phyloP scores from a whole-genome alignment of 2,797 vertebrate species.

The Falco biarmicus region DNA sequence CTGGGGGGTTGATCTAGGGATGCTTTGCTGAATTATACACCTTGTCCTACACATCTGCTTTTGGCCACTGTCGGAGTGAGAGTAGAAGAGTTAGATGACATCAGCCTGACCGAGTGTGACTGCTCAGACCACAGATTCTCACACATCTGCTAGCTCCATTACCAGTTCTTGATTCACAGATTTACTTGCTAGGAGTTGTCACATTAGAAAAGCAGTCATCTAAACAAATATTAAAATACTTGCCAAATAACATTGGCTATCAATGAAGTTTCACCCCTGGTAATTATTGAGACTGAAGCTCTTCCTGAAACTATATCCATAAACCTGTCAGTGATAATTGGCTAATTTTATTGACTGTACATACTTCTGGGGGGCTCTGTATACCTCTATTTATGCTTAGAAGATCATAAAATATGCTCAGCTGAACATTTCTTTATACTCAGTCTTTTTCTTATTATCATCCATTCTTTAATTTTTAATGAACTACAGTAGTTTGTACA shows the following conservation, averaged over 20 bases:
- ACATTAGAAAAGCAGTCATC: neutral
- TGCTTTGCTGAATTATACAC: neutral
- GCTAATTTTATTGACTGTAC: neutral
- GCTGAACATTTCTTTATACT: neutral
- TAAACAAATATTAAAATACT: neutral
- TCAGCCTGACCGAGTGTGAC: neutral
- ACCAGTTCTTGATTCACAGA: neutral
- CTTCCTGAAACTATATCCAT: neutral
- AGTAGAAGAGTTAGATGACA: rapidly evolving
- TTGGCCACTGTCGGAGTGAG: neutral
- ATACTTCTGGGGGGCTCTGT: neutral
- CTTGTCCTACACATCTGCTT: neutral
- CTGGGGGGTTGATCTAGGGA: too few species aligned
- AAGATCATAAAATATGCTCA: neutral
- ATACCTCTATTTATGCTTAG: neutral
- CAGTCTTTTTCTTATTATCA: neutral
- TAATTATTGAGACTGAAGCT: neutral
- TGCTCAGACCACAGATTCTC: neutral
- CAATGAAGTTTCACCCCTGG: neutral
- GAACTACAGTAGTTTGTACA: neutral
- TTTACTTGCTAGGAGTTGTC: neutral
- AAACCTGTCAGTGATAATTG: neutral
- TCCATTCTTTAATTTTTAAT: neutral
- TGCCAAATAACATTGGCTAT: neutral
- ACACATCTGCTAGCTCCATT: neutral